These are phyloP conservation scores for Chaunax sp. DNA, from an alignment of 2,797 vertebrate species.

Conservation along the genomic window DNA sequence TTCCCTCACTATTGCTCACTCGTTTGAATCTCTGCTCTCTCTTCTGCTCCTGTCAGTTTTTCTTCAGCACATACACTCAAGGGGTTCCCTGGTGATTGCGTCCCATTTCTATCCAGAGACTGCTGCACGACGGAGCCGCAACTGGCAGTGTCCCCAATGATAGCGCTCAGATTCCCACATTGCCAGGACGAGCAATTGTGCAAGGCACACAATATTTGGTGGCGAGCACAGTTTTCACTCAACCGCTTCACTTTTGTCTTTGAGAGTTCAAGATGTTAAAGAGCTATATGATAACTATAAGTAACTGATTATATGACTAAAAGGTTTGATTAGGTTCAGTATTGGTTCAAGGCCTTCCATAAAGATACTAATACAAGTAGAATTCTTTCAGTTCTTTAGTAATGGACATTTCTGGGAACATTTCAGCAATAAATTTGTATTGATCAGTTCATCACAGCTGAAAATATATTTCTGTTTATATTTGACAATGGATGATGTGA, in stretches of 20 bases:
- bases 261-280: background rate
- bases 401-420: background rate
- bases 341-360: background rate
- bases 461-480: background rate
- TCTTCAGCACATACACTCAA: slow-evolving; percentile 60
- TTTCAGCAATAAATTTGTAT: too few relatives aligned
- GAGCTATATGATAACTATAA: background rate
- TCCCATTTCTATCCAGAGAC: slow-evolving; percentile 76
- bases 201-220: slow-evolving; percentile 34
- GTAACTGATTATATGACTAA: too few relatives aligned
- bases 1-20: slow-evolving; percentile 69
- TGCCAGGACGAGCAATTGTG: slow-evolving; percentile 19
- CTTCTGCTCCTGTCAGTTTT: slow-evolving; percentile 72
- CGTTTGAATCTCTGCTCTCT: slow-evolving; percentile 62
- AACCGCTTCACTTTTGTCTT: background rate
- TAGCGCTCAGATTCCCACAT: slow-evolving; percentile 38
- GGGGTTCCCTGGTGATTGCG: slow-evolving; percentile 67
- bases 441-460: too few relatives aligned
- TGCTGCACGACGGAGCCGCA: slow-evolving; percentile 68
- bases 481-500: background rate
- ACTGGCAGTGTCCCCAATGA: slow-evolving; percentile 34
- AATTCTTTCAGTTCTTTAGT: background rate
- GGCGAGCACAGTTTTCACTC: slow-evolving; percentile 10
- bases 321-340: background rate
- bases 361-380: background rate